Percentiles rank a stretch among this genome's conserved stretches.
These are phyloP conservation scores for Halcyon senegalensis DNA, from an alignment of 2,113 vertebrate genomes.

Conservation along the genomic window DNA sequence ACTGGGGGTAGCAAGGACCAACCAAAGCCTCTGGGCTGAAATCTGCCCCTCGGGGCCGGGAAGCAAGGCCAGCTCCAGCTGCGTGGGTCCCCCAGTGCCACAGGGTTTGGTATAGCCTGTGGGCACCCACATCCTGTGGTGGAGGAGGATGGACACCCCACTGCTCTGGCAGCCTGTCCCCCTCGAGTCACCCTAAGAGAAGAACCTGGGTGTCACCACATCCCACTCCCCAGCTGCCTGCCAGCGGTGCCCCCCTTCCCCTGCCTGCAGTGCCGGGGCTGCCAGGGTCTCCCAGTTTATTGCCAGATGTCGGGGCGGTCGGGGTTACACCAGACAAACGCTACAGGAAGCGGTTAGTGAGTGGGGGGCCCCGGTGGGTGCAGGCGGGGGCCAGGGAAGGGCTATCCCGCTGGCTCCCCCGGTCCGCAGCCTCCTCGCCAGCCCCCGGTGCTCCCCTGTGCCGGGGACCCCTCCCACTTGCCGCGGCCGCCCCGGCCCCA, in stretches of 20 bases:
- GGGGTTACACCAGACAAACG: constrained; percentile 60
- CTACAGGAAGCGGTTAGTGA: constrained; percentile 63
- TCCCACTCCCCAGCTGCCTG: accelerated
- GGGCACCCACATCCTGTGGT: neutral
- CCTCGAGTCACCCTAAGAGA: neutral
- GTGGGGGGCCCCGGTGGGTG: neutral
- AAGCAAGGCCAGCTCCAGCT: neutral
- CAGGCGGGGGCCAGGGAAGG: neutral
- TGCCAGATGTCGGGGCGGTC: constrained; percentile 61
- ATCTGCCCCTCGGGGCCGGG: neutral
- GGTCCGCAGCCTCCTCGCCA: neutral
- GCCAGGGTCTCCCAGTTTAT: constrained; percentile 65
- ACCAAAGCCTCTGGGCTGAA: neutral
- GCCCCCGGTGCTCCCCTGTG: neutral
- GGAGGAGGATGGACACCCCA: neutral
- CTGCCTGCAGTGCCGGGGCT: neutral
- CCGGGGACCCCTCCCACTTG: neutral
- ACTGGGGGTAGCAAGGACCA: neutral
- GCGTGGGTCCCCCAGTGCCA: no score
- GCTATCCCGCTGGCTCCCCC: neutral
- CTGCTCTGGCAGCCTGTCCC: neutral
- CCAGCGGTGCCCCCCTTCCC: neutral
- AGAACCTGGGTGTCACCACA: neutral
- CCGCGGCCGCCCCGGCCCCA: neutral
- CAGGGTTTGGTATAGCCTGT: neutral